Percentiles rank a stretch among this genome's conserved stretches.
phyloP scores from a whole-genome alignment of 2,113 vertebrate species.

The Ardeotis arabs region DNA sequence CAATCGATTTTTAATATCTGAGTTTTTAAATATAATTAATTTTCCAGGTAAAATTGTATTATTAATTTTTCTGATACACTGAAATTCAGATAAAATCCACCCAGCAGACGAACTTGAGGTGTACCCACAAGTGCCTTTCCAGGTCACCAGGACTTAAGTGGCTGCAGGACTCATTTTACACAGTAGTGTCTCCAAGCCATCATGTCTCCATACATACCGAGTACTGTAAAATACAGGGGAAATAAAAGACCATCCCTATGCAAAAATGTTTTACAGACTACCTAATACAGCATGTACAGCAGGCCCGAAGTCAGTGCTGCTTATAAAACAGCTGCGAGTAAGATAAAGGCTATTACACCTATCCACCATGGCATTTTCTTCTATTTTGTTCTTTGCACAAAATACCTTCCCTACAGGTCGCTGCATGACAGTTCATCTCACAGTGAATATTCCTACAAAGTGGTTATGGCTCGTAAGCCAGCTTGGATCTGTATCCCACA shows the following conservation, averaged over 20 bases:
- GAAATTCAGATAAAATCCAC: not conserved
- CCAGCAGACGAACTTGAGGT: not conserved
- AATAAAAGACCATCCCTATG: not conserved
- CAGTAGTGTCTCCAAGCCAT: not conserved
- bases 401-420: not conserved
- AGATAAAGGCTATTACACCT: not conserved
- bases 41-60: not conserved
- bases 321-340: fast-evolving
- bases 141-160: no score
- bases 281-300: fast-evolving
- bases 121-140: not conserved
- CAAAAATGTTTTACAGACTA: not conserved
- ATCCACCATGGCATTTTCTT: not conserved
- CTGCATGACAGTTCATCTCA: not conserved
- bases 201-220: fast-evolving
- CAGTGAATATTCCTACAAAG: not conserved
- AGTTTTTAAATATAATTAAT: not conserved
- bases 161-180: not conserved
- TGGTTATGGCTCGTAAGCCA: not conserved
- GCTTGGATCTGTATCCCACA: not conserved
- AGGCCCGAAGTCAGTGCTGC: not conserved
- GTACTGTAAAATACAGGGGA: not conserved
- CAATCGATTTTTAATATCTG: not conserved
- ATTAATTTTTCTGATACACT: not conserved
- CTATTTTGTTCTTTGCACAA: not conserved